Conservation (phyloP, 2,113 vertebrate species). For the Mesembrinibis cayennensis region DNA sequence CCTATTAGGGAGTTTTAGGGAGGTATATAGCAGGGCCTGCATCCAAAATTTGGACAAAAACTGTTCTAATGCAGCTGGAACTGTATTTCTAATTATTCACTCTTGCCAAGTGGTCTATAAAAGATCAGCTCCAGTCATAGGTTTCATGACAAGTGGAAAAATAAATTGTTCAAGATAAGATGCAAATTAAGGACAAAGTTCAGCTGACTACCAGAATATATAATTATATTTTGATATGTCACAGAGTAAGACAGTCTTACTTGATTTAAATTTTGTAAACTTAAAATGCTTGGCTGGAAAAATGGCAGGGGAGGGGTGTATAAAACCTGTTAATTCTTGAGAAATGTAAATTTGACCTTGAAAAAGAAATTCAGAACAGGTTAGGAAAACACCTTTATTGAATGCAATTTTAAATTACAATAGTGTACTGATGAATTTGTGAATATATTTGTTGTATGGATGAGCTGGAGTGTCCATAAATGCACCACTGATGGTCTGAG, state of each 20-base stretch:
- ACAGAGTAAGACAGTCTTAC: not conserved
- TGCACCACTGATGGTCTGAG: not conserved
- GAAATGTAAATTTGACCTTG: not conserved
- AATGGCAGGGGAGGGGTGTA: not conserved
- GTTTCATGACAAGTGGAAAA: slow-evolving; percentile 59
- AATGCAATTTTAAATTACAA: not conserved
- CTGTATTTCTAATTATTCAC: slow-evolving; percentile 24
- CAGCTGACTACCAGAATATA: slow-evolving; percentile 63
- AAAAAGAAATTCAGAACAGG: not conserved
- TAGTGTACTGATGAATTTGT: not conserved
- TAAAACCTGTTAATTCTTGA: not conserved
- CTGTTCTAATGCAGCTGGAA: not conserved
- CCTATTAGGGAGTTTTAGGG: not conserved
- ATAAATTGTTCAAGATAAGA: slow-evolving; percentile 65
- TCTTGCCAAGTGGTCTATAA: slow-evolving; percentile 40
- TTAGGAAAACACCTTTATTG: not conserved
- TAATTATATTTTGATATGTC: slow-evolving; percentile 60
- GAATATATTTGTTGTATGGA: not conserved
- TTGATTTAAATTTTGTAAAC: slow-evolving; percentile 23
- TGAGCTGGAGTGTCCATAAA: not conserved
- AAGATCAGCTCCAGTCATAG: slow-evolving; percentile 46
- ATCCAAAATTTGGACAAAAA: not conserved
- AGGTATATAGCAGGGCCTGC: not conserved
- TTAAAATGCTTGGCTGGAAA: not conserved
- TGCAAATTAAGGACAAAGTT: slow-evolving; percentile 69